A percentile compares a stretch with the other conserved stretches of the same genome.
Conservation (phyloP, 2,797 vertebrate genomes). For the Schizothorax lantsangensis region DNA sequence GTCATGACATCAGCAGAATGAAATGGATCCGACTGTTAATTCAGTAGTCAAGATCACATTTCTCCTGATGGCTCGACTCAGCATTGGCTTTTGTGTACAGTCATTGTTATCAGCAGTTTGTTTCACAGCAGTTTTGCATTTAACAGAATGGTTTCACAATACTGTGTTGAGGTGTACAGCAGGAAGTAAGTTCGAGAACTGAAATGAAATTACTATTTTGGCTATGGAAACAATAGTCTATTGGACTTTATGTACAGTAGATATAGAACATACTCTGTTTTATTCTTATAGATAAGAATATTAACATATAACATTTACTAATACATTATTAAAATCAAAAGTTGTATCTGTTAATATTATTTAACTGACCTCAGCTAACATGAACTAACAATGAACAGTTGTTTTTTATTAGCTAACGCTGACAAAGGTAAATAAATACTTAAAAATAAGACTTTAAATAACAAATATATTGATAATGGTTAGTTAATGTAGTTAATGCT, state of each 20-base stretch:
- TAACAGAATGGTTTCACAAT: neutral
- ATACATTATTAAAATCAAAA: neutral
- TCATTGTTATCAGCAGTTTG: constrained; percentile 23
- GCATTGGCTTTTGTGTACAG: constrained; percentile 70
- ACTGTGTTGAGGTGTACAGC: neutral
- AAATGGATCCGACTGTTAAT: constrained; percentile 36
- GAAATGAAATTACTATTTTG: constrained; percentile 49
- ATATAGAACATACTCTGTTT: neutral
- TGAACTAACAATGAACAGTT: neutral
- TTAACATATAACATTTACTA: neutral
- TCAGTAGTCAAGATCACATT: constrained; percentile 35
- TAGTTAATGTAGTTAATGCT: no score
- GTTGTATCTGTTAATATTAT: neutral
- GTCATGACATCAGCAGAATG: constrained; percentile 48
- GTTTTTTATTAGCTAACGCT: no score
- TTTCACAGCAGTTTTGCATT: constrained; percentile 21
- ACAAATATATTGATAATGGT: no score
- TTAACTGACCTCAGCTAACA: neutral
- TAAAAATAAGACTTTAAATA: no score
- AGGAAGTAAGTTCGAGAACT: constrained; percentile 19
- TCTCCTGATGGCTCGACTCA: constrained; percentile 66
- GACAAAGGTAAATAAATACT: no score
- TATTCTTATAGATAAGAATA: neutral
- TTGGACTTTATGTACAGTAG: neutral
- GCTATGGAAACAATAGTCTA: neutral